phyloP scores from a whole-genome alignment of 2,113 vertebrate species.

The Bos javanicus region DNA sequence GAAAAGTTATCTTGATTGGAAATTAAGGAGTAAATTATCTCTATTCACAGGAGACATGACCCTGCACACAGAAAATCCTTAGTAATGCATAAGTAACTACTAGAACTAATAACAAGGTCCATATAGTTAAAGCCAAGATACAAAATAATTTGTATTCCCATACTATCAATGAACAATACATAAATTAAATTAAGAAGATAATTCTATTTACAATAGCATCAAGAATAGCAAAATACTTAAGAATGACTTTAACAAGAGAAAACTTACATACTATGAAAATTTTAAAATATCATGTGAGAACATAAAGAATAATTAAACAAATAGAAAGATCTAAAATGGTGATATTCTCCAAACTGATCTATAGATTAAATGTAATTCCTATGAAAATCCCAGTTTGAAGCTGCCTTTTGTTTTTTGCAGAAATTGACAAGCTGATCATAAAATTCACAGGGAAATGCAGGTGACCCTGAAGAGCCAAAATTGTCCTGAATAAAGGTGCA shows the following conservation, averaged over 20 bases:
- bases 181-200: neutral
- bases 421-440: neutral
- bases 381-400: neutral
- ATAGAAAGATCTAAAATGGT: neutral
- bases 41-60: neutral
- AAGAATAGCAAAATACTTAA: neutral
- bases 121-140: neutral
- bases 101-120: neutral
- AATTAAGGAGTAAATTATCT: neutral
- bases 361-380: neutral
- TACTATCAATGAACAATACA: neutral
- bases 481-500: neutral
- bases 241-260: neutral
- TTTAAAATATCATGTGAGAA: neutral
- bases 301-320: neutral
- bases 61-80: neutral
- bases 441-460: neutral
- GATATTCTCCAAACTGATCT: neutral
- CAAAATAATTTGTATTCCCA: neutral
- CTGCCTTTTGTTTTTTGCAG: neutral
- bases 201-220: neutral
- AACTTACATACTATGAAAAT: neutral
- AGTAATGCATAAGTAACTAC: neutral
- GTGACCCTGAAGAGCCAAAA: neutral
- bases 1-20: neutral